Evolutionary conservation across 1,140 invertebrate genomes (phyloP), one percentile per base, ranked within the genome.

Genomic region (Ridgeia piscesae): DNA sequence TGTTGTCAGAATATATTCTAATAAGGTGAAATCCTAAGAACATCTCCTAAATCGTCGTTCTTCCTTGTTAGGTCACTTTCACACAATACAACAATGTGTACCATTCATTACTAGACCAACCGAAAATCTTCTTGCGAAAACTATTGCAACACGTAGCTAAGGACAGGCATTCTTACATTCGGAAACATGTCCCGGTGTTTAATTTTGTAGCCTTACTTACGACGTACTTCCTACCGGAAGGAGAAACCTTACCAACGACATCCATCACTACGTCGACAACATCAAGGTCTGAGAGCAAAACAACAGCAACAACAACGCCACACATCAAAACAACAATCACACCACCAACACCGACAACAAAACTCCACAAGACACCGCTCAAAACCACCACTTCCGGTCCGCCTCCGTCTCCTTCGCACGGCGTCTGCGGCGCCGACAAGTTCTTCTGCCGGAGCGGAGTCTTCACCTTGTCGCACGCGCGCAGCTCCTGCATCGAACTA

Each of bases 211-310:
- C 58, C 27, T 21, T 77, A 21, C 58, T 77, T 31, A 77, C 14
- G 58, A 77, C 58, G 58, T 77, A 77, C 58, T 77, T 77, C 58
- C 27, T 77, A 21, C 58, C 58, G 58, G 58, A 77, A 77, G 58
- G 58, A 77, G 17, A 77, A 31, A 77, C 89, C n/a, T 90, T 90
- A 90, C 89, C 33, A 90, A 90, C 89, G 35, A 17, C 89, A 33
- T 33, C 89, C 89, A 14, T 34, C 89, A 90, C 91, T 6, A 91
- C 1, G 0, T 48, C 35, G 33, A 48, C 35, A 4, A 35, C 91
- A 14, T 17, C 6, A 17, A n/a, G n/a, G n/a, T 48, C 91, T 33
- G 34, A 34, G 33, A 91, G 34, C 11, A 35, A 34, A 35, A 9
- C 91, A 35, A 42, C 91, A 91, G 6, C 91, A 58, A 35, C 34